Evolutionary conservation across 2,888 invertebrate genomes (phyloP).

Genomic region (Microplitis manilae): DNA sequence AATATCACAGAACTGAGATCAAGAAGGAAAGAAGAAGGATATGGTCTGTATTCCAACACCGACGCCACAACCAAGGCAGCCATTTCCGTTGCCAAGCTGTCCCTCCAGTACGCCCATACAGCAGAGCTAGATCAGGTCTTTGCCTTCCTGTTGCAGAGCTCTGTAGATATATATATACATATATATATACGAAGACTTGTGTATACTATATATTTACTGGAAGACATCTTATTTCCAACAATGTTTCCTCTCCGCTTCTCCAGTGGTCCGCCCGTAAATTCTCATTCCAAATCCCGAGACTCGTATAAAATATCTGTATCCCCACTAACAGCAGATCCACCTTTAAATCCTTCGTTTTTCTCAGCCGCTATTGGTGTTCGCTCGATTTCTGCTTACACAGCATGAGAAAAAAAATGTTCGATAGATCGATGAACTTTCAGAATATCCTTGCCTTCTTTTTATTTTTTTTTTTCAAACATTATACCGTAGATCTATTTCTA

Average conservation of each 20-base stretch:
- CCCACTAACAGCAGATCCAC: constrained; percentile 33
- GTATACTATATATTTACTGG: constrained; percentile 25
- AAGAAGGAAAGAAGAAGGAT: constrained; percentile 28
- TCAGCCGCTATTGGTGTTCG: constrained; percentile 49
- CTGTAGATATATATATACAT: neutral
- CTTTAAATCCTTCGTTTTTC: constrained; percentile 35
- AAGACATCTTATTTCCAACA: constrained; percentile 70
- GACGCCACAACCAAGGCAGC: constrained; percentile 37
- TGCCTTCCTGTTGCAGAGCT: constrained; percentile 7
- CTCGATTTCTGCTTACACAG: neutral
- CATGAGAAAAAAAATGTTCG: neutral
- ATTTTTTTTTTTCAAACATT: neutral
- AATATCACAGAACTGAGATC: neutral
- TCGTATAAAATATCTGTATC: constrained; percentile 65
- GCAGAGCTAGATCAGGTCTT: constrained; percentile 19
- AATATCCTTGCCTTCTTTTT: neutral
- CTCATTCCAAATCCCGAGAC: constrained; percentile 69
- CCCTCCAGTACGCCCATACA: constrained; percentile 22
- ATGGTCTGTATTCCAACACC: constrained; percentile 32
- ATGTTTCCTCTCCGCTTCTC: constrained; percentile 59
- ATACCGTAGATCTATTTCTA: neutral
- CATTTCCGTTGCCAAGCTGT: constrained; percentile 43
- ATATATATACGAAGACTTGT: neutral
- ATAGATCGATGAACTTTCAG: constrained; percentile 5
- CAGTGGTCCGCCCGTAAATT: constrained; percentile 68